phyloP scores from a whole-genome alignment of 2,113 vertebrate genomes.

The Leucopternis melanops region DNA sequence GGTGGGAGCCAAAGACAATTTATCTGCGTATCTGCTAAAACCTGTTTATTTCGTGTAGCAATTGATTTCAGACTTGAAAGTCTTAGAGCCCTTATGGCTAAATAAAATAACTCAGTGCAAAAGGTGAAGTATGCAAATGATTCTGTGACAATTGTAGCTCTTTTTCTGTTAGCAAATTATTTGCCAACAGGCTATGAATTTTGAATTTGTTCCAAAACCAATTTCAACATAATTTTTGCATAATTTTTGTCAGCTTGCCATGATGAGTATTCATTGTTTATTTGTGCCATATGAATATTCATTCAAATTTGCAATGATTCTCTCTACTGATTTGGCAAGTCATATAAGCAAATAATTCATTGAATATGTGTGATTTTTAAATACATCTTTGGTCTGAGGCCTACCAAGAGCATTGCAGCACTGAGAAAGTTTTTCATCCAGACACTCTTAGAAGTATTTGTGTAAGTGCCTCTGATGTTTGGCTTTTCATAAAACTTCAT shows the following conservation, averaged over 20 bases:
- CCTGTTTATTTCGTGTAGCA: neutral
- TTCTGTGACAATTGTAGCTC: slow-evolving; percentile 3
- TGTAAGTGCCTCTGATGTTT: neutral
- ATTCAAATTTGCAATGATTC: slow-evolving; percentile 26
- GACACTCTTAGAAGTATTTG: neutral
- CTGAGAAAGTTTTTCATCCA: neutral
- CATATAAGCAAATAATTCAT: neutral
- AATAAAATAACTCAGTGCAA: neutral
- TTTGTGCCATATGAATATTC: slow-evolving; percentile 9
- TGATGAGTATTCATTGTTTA: slow-evolving; percentile 30
- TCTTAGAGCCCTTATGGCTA: neutral
- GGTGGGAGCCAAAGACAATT: neutral
- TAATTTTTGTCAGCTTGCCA: slow-evolving; percentile 27
- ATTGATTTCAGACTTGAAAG: neutral
- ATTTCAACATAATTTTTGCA: slow-evolving; percentile 37
- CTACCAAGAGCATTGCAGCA: neutral
- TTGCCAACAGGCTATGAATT: slow-evolving; percentile 27
- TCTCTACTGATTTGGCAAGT: slow-evolving; percentile 26
- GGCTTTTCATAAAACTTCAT: neutral
- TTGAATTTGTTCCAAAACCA: slow-evolving; percentile 27
- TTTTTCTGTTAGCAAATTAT: neutral
- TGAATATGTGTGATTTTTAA: neutral
- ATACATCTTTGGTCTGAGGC: neutral
- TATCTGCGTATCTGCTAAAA: neutral
- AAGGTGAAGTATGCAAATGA: neutral